A percentile compares a stretch with the other conserved stretches of the same genome.
Conservation (phyloP, 2,888 invertebrate species). For the Beris morrisii region DNA sequence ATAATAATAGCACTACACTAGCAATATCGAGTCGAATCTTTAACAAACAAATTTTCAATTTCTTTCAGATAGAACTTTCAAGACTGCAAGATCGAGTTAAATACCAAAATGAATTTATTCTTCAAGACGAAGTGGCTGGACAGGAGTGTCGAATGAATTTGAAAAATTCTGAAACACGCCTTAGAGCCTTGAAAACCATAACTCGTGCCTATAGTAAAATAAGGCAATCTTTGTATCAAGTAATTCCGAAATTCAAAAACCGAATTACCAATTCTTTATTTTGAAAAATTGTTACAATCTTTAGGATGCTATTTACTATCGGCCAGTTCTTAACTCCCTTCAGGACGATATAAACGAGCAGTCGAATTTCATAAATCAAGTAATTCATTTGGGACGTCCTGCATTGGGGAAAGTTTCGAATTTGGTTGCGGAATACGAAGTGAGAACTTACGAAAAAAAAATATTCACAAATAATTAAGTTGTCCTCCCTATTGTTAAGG, state of each 20-base stretch:
- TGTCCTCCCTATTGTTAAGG: constrained; percentile 35
- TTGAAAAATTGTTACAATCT: neutral
- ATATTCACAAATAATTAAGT: neutral
- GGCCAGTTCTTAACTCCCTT: constrained; percentile 52
- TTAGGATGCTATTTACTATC: constrained; percentile 53
- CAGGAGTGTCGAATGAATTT: constrained; percentile 48
- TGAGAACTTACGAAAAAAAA: neutral
- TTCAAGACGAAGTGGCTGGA: constrained; percentile 49
- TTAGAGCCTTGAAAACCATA: constrained; percentile 51
- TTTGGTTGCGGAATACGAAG: constrained; percentile 34
- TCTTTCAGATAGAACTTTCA: constrained; percentile 45
- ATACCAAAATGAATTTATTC: constrained; percentile 48
- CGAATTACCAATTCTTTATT: neutral
- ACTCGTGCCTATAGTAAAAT: constrained; percentile 50
- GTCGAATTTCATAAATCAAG: constrained; percentile 50
- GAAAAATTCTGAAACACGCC: constrained; percentile 51
- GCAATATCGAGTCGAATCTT: no score
- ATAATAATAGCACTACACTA: no score
- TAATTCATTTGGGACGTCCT: constrained; percentile 51
- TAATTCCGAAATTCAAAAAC: constrained; percentile 1
- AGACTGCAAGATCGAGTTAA: constrained; percentile 50
- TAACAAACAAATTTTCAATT: no score
- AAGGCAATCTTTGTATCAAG: constrained; percentile 42
- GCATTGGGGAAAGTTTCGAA: constrained; percentile 44
- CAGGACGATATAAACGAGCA: constrained; percentile 53